Percentiles rank a stretch among this genome's conserved stretches.
phyloP scores from a whole-genome alignment of 2,113 vertebrate genomes.

The Alethe diademata region DNA sequence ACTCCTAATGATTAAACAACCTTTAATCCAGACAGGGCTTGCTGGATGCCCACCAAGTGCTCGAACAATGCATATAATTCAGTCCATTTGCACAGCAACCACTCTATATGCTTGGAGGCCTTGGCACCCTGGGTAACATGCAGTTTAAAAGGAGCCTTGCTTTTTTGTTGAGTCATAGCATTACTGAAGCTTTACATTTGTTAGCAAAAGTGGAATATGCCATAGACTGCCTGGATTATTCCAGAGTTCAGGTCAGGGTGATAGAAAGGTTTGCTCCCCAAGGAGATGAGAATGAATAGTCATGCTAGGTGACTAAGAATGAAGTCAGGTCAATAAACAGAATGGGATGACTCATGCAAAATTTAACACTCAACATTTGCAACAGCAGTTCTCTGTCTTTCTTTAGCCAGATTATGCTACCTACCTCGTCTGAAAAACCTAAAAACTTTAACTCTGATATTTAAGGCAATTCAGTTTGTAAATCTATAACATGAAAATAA shows the following conservation, averaged over 20 bases:
- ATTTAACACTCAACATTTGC: neutral
- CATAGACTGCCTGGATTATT: neutral
- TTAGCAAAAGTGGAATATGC: neutral
- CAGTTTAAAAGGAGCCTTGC: neutral
- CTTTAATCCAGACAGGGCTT: neutral
- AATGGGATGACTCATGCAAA: neutral
- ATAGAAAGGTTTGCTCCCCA: neutral
- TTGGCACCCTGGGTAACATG: neutral
- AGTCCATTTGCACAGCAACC: neutral
- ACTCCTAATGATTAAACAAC: neutral
- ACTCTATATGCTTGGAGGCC: neutral
- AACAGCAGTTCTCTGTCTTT: neutral
- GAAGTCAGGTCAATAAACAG: neutral
- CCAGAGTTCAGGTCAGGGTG: neutral
- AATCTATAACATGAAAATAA: neutral
- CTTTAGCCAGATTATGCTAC: neutral
- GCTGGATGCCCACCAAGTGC: neutral
- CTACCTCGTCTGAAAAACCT: neutral
- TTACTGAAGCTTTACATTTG: neutral
- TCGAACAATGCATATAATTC: neutral
- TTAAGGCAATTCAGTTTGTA: neutral
- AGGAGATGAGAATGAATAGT: neutral
- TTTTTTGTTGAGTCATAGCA: neutral
- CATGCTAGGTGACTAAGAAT: constrained; percentile 25
- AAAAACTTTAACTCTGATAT: neutral